phyloP scores from a whole-genome alignment of 1,140 invertebrate genomes.

The Halesus radiatus region DNA sequence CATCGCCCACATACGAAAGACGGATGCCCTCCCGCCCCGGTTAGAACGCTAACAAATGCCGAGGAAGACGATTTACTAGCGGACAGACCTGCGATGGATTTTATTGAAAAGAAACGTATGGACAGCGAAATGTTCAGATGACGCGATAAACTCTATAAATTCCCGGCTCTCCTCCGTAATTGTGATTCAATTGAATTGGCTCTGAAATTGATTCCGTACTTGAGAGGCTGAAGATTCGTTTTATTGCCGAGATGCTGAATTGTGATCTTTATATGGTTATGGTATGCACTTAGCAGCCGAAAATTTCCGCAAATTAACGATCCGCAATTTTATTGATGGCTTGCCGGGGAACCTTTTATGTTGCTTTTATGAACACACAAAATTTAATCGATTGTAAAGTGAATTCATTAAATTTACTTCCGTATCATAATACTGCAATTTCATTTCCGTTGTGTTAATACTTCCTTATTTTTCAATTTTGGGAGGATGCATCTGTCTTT shows the following conservation, averaged over 20 bases:
- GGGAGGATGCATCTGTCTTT: too few relatives aligned
- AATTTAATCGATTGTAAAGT: too few relatives aligned
- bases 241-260: constrained; percentile 13
- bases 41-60: constrained; percentile 1
- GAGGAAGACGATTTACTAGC: constrained; percentile 46
- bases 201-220: constrained; percentile 47
- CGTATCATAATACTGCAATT: too few relatives aligned
- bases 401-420: too few relatives aligned
- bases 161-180: constrained; percentile 18
- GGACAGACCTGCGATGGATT: constrained; percentile 49
- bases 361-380: too few relatives aligned
- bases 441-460: too few relatives aligned
- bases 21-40: background rate
- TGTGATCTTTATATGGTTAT: constrained; percentile 24
- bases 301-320: constrained; percentile 18
- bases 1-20: background rate
- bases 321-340: background rate
- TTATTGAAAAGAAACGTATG: constrained; percentile 56
- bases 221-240: background rate
- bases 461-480: too few relatives aligned
- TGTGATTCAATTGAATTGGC: constrained; percentile 46
- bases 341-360: too few relatives aligned
- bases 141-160: constrained; percentile 54
- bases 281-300: background rate
- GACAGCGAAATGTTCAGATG: constrained; percentile 55